Base-by-base conservation (phyloP, 2,113 vertebrate genomes). In the Opisthocomus hoazin region DNA sequence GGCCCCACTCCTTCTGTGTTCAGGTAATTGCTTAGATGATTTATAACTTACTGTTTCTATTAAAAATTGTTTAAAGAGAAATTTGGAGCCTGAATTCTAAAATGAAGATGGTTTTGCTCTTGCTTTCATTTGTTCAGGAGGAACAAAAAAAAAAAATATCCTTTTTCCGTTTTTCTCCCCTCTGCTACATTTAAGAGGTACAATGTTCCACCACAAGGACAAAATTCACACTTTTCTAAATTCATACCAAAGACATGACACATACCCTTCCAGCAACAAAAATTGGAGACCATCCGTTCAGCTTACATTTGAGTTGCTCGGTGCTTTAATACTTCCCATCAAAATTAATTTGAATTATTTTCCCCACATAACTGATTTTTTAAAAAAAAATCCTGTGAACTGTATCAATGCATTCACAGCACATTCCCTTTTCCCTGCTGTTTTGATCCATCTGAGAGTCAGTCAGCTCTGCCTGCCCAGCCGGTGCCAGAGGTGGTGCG, bases 11-110 rank as follows among this genome's bases (percentile, higher is more conserved):
- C 95, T 94, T 96, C 96, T 83, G 94, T 94, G 94, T 91, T 97
- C 96, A 97, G 91, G 95, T 98, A 98, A 98, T 98, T 98, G 97
- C 97, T 96, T 97, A 96, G 87, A 96, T 97, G 96, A 98, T 98
- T 98, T 98, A 98, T 96, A 97, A 89, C 95, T 97, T 96, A 92
- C 93, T 75, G 71, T 97, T 98, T 96, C 97, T 95, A 97, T 97
- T 98, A 97, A 97, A 98, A 98, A 97, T 71, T 95, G 93, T 97
- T 97, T 98, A 97, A 97, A 97, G 93, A 94, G 92, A 98, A 97
- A 98, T 97, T 97, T 95, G 96, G 90, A 97, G 89, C 66, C 89
- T 95, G 71, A 88, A 90, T 96, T 97, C 77, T 94, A 96, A 96
- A 97, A 96, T 96, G 92, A 98, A 97, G 96, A 93, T 93, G 64